phyloP scores from a whole-genome alignment of 2,113 vertebrate genomes.

The Craseonycteris thonglongyai region DNA sequence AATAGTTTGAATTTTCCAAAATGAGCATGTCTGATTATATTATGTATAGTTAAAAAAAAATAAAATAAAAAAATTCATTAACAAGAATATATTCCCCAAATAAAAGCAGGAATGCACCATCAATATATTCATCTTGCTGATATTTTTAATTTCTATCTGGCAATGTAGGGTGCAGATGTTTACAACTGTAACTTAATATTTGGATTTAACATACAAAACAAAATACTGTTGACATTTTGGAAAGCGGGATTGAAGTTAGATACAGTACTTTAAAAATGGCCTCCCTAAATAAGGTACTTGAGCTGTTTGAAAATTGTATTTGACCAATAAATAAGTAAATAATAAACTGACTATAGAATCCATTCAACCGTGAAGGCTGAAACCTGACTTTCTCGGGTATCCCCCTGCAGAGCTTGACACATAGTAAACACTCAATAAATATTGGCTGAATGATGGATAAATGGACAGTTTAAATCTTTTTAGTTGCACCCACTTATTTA shows the following conservation, averaged over 20 bases:
- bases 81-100: background rate
- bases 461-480: background rate
- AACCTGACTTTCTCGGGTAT: background rate
- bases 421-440: background rate
- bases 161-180: background rate
- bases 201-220: slow-evolving; percentile 5
- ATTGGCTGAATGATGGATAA: background rate
- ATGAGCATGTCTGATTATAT: background rate
- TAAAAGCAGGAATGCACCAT: background rate
- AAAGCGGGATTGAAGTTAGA: slow-evolving; percentile 1
- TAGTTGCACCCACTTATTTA: background rate
- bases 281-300: background rate
- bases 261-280: background rate
- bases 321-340: background rate
- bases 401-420: background rate
- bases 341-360: background rate
- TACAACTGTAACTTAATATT: slow-evolving; percentile 23
- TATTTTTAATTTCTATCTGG: slow-evolving; percentile 19
- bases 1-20: background rate
- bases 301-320: slow-evolving; percentile 20
- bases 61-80: background rate
- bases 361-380: background rate
- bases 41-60: background rate
- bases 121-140: background rate
- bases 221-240: background rate